Conservation (phyloP, 2,797 vertebrate species). For the Echeneis naucrates region DNA sequence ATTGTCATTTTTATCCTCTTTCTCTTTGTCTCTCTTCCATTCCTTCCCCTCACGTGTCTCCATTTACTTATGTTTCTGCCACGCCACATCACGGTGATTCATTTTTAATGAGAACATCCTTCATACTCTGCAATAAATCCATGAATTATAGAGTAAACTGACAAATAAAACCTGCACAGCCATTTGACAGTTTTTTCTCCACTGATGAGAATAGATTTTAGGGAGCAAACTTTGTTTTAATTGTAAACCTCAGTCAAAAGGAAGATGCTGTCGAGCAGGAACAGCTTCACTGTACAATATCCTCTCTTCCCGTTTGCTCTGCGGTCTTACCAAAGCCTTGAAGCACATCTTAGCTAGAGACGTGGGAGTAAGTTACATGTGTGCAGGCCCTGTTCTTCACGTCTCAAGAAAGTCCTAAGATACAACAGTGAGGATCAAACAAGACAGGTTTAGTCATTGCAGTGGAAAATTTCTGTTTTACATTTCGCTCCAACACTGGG, state of each 20-base stretch:
- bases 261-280: constrained; percentile 19
- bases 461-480: too few relatives aligned
- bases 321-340: constrained; percentile 30
- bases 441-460: too few relatives aligned
- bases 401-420: too few relatives aligned
- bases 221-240: constrained; percentile 39
- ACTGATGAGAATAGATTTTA: constrained; percentile 28
- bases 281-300: constrained; percentile 11
- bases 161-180: constrained; percentile 64
- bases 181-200: constrained; percentile 30
- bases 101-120: constrained; percentile 73
- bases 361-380: not conserved
- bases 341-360: constrained; percentile 8
- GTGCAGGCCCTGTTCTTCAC: too few relatives aligned
- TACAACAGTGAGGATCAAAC: too few relatives aligned
- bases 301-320: constrained; percentile 29
- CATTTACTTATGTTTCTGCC: constrained; percentile 54
- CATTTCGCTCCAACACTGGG: too few relatives aligned
- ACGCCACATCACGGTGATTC: constrained; percentile 53
- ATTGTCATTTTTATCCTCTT: not conserved
- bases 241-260: constrained; percentile 20
- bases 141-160: constrained; percentile 76
- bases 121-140: constrained; percentile 61
- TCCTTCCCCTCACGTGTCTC: constrained; percentile 43
- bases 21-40: constrained; percentile 1